A percentile compares a stretch with the other conserved stretches of the same genome.
Evolutionary conservation across 2,113 vertebrate genomes (phyloP).

Genomic region (Dicerorhinus sumatrensis): DNA sequence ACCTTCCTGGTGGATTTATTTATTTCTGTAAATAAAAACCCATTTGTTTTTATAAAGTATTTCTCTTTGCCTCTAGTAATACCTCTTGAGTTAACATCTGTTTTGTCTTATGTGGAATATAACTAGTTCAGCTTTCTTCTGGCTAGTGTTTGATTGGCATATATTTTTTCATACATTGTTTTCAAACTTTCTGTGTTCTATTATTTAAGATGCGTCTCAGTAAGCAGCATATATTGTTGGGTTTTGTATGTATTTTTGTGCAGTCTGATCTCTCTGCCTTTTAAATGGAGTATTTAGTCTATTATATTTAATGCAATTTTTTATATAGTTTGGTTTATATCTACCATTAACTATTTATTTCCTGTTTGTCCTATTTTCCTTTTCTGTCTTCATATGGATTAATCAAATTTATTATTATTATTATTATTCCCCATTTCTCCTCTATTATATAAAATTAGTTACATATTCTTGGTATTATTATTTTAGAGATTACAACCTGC

Average conservation of each 20-base stretch:
- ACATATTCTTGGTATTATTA: not conserved
- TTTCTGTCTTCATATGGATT: not conserved
- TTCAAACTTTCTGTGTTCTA: not conserved
- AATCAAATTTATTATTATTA: not conserved
- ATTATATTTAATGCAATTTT: not conserved
- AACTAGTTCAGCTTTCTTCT: not conserved
- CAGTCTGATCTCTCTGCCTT: not conserved
- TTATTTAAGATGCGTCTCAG: not conserved
- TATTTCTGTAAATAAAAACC: too few relatives aligned
- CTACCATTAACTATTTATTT: not conserved
- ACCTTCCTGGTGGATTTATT: not conserved
- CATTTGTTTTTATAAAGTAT: not conserved
- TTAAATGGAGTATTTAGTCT: not conserved
- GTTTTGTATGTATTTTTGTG: not conserved
- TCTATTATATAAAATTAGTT: not conserved
- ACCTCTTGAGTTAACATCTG: not conserved
- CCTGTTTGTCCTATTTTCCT: not conserved
- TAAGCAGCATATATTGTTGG: not conserved
- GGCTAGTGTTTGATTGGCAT: not conserved
- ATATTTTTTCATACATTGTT: not conserved
- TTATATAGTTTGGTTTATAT: not conserved
- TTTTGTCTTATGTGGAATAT: not conserved
- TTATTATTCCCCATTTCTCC: not conserved
- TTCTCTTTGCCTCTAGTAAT: not conserved
- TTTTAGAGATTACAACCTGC: not conserved